Conservation (phyloP, 2,888 invertebrate genomes). For the Pyrgus malvae region DNA sequence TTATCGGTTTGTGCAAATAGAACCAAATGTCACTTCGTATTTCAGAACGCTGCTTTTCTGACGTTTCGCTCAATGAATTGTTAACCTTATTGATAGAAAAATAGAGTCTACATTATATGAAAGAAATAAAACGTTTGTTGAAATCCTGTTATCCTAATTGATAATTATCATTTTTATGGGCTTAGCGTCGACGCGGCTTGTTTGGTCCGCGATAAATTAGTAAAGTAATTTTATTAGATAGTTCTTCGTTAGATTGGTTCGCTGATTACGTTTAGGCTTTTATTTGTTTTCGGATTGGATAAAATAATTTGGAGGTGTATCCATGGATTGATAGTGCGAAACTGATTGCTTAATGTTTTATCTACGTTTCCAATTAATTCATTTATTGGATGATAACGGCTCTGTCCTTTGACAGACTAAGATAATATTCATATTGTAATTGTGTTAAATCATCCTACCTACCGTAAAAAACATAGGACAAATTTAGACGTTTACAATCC, state of each 20-base stretch:
- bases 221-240: conserved; percentile 3
- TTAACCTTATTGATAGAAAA: not conserved
- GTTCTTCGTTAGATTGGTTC: not conserved
- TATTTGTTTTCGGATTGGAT: conserved; percentile 9
- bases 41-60: conserved; percentile 4
- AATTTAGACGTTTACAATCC: too few relatives aligned
- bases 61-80: not conserved
- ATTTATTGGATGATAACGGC: too few relatives aligned
- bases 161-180: conserved; percentile 77
- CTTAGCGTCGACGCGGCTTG: conserved; percentile 47
- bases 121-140: conserved; percentile 7
- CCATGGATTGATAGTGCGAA: not conserved
- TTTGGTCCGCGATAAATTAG: conserved; percentile 26
- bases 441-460: too few relatives aligned
- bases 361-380: not conserved
- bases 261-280: conserved; percentile 6
- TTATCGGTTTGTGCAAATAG: conserved; percentile 72
- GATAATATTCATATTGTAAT: too few relatives aligned
- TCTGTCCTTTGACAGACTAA: too few relatives aligned
- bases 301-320: conserved; percentile 1
- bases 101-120: not conserved
- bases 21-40: conserved; percentile 64
- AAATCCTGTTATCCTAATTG: conserved; percentile 60
- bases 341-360: too few relatives aligned
- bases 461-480: too few relatives aligned